phyloP scores from a whole-genome alignment of 2,888 invertebrate genomes.

The Allophyes oxyacanthae region DNA sequence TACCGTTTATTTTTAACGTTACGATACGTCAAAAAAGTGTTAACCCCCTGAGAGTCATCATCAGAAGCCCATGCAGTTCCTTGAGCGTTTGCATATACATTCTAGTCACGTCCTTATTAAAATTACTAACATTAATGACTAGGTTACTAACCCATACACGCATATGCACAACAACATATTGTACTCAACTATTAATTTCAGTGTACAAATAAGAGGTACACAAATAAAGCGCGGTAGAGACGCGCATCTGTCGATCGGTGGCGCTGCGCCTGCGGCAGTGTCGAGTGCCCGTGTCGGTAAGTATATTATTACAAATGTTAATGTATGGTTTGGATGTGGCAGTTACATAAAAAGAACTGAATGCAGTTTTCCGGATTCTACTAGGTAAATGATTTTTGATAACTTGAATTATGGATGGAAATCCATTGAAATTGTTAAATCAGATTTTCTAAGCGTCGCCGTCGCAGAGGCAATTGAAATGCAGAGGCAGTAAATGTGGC shows the following conservation, averaged over 20 bases:
- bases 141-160: neutral
- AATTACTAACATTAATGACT: neutral
- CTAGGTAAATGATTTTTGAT: too few relatives aligned
- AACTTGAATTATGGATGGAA: too few relatives aligned
- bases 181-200: conserved; percentile 53
- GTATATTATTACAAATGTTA: neutral
- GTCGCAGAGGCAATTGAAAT: too few relatives aligned
- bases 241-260: conserved; percentile 54
- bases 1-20: too few relatives aligned
- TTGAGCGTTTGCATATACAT: too few relatives aligned
- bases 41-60: too few relatives aligned
- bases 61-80: too few relatives aligned
- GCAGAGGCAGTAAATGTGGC: too few relatives aligned
- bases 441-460: too few relatives aligned
- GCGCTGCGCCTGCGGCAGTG: conserved; percentile 55
- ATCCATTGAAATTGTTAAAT: too few relatives aligned
- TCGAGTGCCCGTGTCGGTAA: conserved; percentile 6
- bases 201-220: conserved; percentile 52
- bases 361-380: too few relatives aligned
- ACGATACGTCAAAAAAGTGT: too few relatives aligned
- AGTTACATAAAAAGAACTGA: neutral
- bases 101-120: neutral
- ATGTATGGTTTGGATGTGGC: conserved; percentile 26
- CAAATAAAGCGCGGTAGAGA: conserved; percentile 37
- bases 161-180: conserved; percentile 44